Conservation (phyloP, 2,113 vertebrate genomes). For the Phasianus colchicus region DNA sequence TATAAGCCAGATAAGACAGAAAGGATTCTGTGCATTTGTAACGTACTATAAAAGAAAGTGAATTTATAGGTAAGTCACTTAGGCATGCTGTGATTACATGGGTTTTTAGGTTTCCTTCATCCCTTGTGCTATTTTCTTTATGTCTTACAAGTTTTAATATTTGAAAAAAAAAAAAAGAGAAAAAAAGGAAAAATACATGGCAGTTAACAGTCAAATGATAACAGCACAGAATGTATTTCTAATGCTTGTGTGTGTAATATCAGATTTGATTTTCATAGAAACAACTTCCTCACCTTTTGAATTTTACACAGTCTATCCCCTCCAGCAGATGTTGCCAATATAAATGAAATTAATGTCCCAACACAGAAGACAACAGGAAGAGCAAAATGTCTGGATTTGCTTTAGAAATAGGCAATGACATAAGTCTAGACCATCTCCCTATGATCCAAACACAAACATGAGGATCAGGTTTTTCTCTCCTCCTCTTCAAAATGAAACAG, state of each 20-base stretch:
- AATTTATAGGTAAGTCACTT: conserved; percentile 15
- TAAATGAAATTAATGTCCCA: background rate
- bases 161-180: no score
- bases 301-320: background rate
- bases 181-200: background rate
- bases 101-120: background rate
- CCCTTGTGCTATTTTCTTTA: background rate
- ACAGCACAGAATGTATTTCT: background rate
- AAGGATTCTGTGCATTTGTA: conserved; percentile 1
- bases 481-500: background rate
- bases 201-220: background rate
- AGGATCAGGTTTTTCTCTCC: background rate
- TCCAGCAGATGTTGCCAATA: background rate
- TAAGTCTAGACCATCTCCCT: background rate
- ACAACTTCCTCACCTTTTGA: background rate
- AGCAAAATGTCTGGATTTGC: background rate
- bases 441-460: background rate
- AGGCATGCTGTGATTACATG: background rate
- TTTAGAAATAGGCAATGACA: accelerated
- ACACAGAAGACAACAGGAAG: background rate
- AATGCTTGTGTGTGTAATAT: background rate
- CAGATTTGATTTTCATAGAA: background rate
- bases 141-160: background rate
- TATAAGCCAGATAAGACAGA: conserved; percentile 1
- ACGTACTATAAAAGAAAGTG: background rate